These are phyloP conservation scores for Trichonephila inaurata DNA, from an alignment of 1,140 invertebrate species.

Conservation along the genomic window DNA sequence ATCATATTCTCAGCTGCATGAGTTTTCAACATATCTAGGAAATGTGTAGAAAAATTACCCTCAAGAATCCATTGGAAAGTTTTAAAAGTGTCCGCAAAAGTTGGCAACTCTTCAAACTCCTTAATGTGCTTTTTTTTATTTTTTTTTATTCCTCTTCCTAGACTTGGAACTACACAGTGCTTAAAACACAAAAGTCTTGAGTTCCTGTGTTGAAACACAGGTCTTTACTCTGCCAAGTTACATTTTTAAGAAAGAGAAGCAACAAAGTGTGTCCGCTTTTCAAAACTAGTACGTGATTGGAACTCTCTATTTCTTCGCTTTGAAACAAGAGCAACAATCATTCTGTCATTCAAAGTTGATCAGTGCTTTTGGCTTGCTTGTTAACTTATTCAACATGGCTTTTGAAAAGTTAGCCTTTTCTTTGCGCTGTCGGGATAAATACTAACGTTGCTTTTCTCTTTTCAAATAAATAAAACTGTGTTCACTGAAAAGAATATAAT, in stretches of 20 bases:
- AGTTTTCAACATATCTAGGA: not conserved
- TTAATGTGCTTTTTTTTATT: not conserved
- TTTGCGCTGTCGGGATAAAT: not conserved
- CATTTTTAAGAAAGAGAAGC: not conserved
- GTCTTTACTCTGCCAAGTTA: not conserved
- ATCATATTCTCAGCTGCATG: conserved; percentile 17
- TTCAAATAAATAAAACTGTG: not conserved
- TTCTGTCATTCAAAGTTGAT: conserved; percentile 6
- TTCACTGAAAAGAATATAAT: not conserved
- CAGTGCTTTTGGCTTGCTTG: not conserved
- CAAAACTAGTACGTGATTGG: not conserved
- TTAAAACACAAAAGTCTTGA: not conserved
- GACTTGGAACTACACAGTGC: not conserved
- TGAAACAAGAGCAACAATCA: not conserved
- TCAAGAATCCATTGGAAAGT: conserved; percentile 34
- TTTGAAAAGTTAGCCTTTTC: not conserved
- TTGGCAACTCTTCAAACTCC: conserved; percentile 23
- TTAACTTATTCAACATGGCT: not conserved
- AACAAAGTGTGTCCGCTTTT: not conserved
- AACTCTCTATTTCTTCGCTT: not conserved
- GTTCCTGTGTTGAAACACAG: not conserved
- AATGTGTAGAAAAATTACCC: not conserved
- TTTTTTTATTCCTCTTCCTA: not conserved
- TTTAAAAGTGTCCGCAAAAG: conserved; percentile 24
- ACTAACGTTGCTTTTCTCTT: not conserved